Evolutionary conservation across 2,888 invertebrate species (phyloP).

Genomic region (Aleiodes leptofemur): DNA sequence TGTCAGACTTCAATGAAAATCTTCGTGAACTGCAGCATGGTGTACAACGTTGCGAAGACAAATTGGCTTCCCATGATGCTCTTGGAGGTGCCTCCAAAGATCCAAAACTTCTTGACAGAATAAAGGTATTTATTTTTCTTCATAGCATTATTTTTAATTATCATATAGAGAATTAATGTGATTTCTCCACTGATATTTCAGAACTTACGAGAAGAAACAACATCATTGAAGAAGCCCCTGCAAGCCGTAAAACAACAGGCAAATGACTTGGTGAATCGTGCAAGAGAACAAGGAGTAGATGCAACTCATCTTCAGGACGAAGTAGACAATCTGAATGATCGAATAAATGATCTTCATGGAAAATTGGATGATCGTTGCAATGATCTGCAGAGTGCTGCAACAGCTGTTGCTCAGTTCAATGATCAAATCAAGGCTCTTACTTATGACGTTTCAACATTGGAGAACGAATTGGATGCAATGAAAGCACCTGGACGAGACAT

Average conservation of each 20-base stretch:
- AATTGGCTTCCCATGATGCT: conserved; percentile 85
- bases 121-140: conserved; percentile 78
- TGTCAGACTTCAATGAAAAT: conserved; percentile 91
- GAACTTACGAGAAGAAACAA: conserved; percentile 87
- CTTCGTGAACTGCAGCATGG: conserved; percentile 90
- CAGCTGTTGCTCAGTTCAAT: conserved; percentile 91
- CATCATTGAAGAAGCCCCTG: conserved; percentile 85
- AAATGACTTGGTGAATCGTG: conserved; percentile 86
- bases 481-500: conserved; percentile 92
- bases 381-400: conserved; percentile 89
- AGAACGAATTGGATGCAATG: conserved; percentile 89
- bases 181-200: conserved; percentile 53
- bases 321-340: conserved; percentile 85
- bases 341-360: conserved; percentile 85
- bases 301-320: conserved; percentile 87
- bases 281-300: conserved; percentile 85
- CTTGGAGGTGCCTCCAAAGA: conserved; percentile 86
- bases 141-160: not conserved
- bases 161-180: not conserved
- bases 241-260: conserved; percentile 82
- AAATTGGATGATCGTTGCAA: conserved; percentile 87
- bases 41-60: conserved; percentile 92
- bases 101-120: conserved; percentile 88
- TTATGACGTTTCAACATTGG: conserved; percentile 86
- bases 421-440: conserved; percentile 89